Conservation (phyloP, 1,140 invertebrate genomes). For the Philotrypesis tridentata region DNA sequence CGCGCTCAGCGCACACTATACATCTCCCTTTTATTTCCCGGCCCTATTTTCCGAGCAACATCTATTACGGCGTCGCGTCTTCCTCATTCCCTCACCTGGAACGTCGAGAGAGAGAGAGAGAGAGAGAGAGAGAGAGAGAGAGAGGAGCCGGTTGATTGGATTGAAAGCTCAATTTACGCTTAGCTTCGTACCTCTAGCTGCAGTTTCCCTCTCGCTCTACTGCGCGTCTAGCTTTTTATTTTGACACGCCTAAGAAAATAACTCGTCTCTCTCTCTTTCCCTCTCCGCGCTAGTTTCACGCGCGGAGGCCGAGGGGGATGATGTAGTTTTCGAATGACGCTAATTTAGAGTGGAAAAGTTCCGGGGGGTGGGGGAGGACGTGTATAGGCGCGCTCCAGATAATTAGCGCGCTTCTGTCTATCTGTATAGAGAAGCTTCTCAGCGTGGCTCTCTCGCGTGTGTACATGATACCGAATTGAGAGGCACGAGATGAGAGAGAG, state of each 20-base stretch:
- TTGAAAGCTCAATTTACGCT: conserved; percentile 70
- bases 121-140: no score
- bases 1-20: conserved; percentile 6
- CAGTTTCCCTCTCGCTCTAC: conserved; percentile 17
- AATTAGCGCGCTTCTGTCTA: neutral
- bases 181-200: conserved; percentile 51
- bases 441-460: neutral
- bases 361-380: no score
- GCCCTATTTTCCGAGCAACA: conserved; percentile 33
- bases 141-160: conserved; percentile 64
- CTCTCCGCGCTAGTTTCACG: neutral
- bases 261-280: neutral
- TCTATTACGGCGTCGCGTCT: neutral
- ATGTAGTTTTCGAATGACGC: neutral
- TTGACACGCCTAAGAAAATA: conserved; percentile 25
- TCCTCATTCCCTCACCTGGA: conserved; percentile 45
- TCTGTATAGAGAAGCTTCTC: no score
- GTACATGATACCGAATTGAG: no score
- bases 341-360: neutral
- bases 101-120: conserved; percentile 29
- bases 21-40: neutral
- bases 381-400: neutral
- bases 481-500: no score
- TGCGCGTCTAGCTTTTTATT: conserved; percentile 1
- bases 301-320: neutral